phyloP scores from a whole-genome alignment of 1,140 invertebrate genomes.

The Platyscapa corneri region DNA sequence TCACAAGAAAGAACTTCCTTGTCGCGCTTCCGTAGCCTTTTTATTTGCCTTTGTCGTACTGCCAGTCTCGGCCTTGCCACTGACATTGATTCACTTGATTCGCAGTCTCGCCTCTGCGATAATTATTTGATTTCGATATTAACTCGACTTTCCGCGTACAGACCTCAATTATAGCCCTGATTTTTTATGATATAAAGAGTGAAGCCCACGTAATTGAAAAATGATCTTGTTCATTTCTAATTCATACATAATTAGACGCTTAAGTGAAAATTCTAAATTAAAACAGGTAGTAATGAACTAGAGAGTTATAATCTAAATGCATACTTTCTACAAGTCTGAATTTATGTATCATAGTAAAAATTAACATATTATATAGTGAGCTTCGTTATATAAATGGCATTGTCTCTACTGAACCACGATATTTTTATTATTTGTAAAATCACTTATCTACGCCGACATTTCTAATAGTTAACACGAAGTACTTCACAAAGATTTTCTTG shows the following conservation, averaged over 20 bases:
- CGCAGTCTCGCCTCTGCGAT: not conserved
- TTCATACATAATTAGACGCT: too few relatives aligned
- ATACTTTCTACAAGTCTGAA: too few relatives aligned
- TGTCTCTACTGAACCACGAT: not conserved
- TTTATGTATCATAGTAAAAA: too few relatives aligned
- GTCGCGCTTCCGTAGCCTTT: conserved; percentile 71
- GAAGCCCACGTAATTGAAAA: too few relatives aligned
- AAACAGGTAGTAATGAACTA: too few relatives aligned
- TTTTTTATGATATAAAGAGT: not conserved
- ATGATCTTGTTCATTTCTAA: too few relatives aligned
- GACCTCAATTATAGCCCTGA: too few relatives aligned
- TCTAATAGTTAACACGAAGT: too few relatives aligned
- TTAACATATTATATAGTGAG: too few relatives aligned
- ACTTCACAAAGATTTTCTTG: too few relatives aligned
- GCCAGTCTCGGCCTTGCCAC: not conserved
- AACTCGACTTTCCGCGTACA: not conserved
- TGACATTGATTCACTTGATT: not conserved
- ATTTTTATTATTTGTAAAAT: not conserved
- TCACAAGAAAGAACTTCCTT: conserved; percentile 78
- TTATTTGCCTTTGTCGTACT: not conserved
- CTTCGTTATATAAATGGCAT: not conserved
- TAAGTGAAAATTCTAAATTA: too few relatives aligned
- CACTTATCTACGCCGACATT: not conserved
- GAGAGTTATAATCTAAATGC: too few relatives aligned
- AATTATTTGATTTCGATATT: not conserved